phyloP scores from a whole-genome alignment of 2,888 invertebrate species.

The Drosophila meridionalis region DNA sequence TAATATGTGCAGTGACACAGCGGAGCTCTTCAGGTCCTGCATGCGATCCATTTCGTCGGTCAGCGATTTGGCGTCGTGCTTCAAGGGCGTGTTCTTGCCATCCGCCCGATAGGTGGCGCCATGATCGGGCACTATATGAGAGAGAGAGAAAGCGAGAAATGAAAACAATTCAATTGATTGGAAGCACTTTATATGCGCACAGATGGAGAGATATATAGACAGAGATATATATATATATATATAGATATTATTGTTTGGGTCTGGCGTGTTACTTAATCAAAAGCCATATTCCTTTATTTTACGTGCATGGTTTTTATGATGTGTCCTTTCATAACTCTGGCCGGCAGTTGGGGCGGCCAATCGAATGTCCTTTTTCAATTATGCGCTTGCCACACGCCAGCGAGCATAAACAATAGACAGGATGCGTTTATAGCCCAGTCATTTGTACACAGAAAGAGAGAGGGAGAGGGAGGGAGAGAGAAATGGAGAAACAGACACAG shows the following conservation, averaged over 20 bases:
- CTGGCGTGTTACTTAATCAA: conserved; percentile 61
- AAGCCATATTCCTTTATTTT: conserved; percentile 44
- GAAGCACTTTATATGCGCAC: conserved; percentile 4
- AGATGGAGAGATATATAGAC: conserved; percentile 5
- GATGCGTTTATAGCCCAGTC: conserved; percentile 78
- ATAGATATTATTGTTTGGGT: conserved; percentile 34
- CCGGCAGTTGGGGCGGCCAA: conserved; percentile 49
- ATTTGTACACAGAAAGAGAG: conserved; percentile 56
- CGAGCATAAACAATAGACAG: conserved; percentile 77
- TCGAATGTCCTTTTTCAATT: conserved; percentile 78
- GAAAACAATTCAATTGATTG: conserved; percentile 45
- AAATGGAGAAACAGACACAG: neutral
- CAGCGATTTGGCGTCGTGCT: conserved; percentile 83
- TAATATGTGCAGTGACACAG: neutral
- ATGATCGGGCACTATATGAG: conserved; percentile 81
- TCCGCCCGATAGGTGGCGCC: conserved; percentile 81
- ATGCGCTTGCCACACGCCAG: conserved; percentile 73
- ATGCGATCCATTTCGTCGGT: conserved; percentile 82
- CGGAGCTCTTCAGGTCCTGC: conserved; percentile 65
- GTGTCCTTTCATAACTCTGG: conserved; percentile 57
- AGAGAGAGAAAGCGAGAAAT: neutral
- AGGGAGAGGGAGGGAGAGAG: neutral
- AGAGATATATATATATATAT: neutral
- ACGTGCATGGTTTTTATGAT: conserved; percentile 59
- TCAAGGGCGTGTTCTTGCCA: conserved; percentile 69